A percentile compares a stretch with the other conserved stretches of the same genome.
Evolutionary conservation across 2,888 invertebrate genomes (phyloP).

Genomic region (Stegophylla sp.): DNA sequence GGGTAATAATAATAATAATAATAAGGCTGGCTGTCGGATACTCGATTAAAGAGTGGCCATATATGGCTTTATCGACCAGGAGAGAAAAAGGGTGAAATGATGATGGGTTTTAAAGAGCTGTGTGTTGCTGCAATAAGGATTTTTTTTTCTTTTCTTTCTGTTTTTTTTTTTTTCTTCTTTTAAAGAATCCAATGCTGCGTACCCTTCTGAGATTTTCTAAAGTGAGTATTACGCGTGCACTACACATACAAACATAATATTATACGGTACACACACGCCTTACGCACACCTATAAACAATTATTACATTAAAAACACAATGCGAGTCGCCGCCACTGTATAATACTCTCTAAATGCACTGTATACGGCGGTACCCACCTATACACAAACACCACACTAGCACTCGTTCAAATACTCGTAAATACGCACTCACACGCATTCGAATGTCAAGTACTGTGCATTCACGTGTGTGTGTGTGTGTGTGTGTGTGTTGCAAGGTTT

Average conservation of each 20-base stretch:
- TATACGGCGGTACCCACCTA: neutral
- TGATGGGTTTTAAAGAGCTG: slow-evolving; percentile 31
- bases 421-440: slow-evolving; percentile 8
- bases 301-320: slow-evolving; percentile 25
- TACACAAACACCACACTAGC: neutral
- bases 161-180: neutral
- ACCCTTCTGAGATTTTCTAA: slow-evolving; percentile 19
- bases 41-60: slow-evolving; percentile 37
- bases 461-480: neutral
- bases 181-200: slow-evolving; percentile 21
- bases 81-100: slow-evolving; percentile 31
- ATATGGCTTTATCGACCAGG: slow-evolving; percentile 27
- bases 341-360: slow-evolving; percentile 17
- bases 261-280: neutral
- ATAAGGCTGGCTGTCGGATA: slow-evolving; percentile 26
- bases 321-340: slow-evolving; percentile 20
- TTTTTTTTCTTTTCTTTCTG: neutral
- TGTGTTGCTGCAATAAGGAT: slow-evolving; percentile 17
- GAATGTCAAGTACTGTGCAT: slow-evolving; percentile 16
- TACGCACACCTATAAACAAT: slow-evolving; percentile 13
- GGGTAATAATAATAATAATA: slow-evolving; percentile 9
- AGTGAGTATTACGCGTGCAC: neutral
- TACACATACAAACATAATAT: neutral
- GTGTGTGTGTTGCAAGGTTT: neutral
- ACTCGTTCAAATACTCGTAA: neutral